These are phyloP conservation scores for Serinus canaria DNA, from an alignment of 2,113 vertebrate species.

Conservation along the genomic window DNA sequence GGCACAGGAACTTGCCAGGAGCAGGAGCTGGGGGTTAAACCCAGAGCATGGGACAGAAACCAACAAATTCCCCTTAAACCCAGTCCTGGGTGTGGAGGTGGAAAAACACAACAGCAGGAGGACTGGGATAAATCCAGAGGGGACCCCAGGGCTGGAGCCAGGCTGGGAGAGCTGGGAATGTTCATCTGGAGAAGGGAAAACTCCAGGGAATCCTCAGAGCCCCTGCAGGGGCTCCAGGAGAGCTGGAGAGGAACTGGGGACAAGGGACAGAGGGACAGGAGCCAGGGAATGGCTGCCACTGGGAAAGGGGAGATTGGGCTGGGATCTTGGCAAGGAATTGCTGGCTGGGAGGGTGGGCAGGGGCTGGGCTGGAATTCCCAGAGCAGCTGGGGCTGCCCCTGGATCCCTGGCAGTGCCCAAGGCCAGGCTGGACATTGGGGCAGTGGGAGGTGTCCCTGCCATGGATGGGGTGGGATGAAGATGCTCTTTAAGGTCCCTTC, in stretches of 20 bases:
- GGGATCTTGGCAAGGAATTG: background rate
- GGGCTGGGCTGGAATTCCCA: background rate
- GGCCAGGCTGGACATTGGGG: background rate
- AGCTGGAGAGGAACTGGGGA: background rate
- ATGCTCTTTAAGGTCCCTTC: no score
- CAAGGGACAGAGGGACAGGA: no score
- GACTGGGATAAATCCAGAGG: background rate
- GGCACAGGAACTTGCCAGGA: fast-evolving
- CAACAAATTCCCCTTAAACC: background rate
- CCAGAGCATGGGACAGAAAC: background rate
- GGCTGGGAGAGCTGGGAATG: background rate
- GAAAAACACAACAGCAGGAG: background rate
- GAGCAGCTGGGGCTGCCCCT: background rate
- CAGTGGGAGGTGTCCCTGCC: background rate
- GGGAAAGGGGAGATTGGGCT: background rate
- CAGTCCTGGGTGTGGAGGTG: background rate
- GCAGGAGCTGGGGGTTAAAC: background rate
- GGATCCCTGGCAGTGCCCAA: background rate
- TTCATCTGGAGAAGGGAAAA: background rate
- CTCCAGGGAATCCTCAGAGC: background rate
- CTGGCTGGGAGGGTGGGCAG: no score
- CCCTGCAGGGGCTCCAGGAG: background rate
- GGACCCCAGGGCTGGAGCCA: background rate
- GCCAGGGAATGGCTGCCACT: background rate
- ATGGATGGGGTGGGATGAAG: no score